Base-by-base conservation (phyloP, 35 echinoderm and acorn worm genomes). In the Ophioderma brevispina region DNA sequence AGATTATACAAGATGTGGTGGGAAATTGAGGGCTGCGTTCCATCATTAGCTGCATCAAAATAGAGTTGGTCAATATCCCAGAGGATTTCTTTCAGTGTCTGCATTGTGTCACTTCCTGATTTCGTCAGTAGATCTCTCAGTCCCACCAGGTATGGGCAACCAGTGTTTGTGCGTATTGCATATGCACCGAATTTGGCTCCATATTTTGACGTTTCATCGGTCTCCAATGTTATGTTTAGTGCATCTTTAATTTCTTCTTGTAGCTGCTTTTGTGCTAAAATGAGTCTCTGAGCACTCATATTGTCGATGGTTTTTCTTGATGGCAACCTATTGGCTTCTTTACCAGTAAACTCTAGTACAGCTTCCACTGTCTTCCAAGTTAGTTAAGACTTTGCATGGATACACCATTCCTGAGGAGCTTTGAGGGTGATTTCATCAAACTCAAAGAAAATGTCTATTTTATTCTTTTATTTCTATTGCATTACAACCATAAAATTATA, bases 91-190 rank as follows among this genome's bases (percentile, higher is more conserved):
- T 91, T 75, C 1, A 91, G 85, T 37, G 80, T 76, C 0, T 91
- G 25, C 8, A 91, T 43, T 18, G 89, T 91, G 39, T 91, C 89
- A 19, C 14, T 10, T 31, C 49, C 89, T 36, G 89, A 91, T 76
- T 91, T 91, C 1, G 89, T 91, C 18, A 75, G 23, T 15, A 91
- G 33, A 40, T 91, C 59, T 46, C 81, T 10, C 18, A 84, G 39
- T 17, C 89, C 89, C 11, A 84, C 14, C 40, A 91, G 43, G 21
- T 70, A 75, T 1, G 80, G 59, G 38, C 80, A 31, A 1, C 79
- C 80, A 31, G 2, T 55, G 1, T 83, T 55, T 59, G 56, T 81
- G 19, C 81, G 64, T 3, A 84, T 76, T 28, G 80, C 80, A 52
- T 52, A 52, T 8, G 46, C 46, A 11, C 46, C 46, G 21, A 52